Conservation (phyloP, 1,140 invertebrate species). For the Hetaerina americana region DNA sequence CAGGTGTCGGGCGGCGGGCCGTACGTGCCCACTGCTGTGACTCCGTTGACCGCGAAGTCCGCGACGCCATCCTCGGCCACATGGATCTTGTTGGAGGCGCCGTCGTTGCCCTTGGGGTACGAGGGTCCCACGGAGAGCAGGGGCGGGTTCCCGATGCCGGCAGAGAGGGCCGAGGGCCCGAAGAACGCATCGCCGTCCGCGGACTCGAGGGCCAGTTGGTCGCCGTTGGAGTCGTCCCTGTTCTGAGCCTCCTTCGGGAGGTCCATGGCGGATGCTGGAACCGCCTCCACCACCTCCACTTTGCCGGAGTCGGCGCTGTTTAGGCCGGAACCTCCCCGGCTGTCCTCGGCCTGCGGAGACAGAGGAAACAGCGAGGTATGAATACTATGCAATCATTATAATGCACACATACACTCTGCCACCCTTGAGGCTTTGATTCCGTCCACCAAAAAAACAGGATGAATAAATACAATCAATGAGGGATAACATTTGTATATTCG, state of each 20-base stretch:
- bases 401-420: too few species aligned
- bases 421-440: too few species aligned
- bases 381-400: too few species aligned
- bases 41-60: neutral
- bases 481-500: too few species aligned
- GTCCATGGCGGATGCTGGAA: neutral
- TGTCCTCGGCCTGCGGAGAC: neutral
- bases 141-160: neutral
- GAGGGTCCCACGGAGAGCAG: neutral
- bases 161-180: neutral
- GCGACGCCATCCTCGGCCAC: neutral
- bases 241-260: neutral
- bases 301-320: neutral
- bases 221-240: neutral
- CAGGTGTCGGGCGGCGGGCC: neutral
- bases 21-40: neutral
- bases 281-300: neutral
- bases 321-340: neutral
- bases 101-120: neutral
- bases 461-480: too few species aligned
- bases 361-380: too few species aligned
- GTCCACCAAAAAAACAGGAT: too few species aligned
- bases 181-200: neutral
- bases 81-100: neutral
- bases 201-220: neutral